phyloP scores from a whole-genome alignment of 2,113 vertebrate species.

The Atherinomorus stipes region DNA sequence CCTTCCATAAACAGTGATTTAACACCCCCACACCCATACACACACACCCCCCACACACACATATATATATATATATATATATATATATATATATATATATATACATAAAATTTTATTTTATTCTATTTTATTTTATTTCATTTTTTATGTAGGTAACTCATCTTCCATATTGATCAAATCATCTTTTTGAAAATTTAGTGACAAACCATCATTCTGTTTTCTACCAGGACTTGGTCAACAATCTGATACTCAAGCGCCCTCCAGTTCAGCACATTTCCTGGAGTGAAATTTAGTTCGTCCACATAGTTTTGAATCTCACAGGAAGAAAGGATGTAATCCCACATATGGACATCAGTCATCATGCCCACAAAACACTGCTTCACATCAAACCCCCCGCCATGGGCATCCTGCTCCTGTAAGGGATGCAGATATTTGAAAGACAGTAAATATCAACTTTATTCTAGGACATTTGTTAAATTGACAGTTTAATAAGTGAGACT shows the following conservation, averaged over 20 bases:
- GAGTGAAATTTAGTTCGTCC: conserved; percentile 48
- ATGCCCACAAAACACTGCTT: conserved; percentile 70
- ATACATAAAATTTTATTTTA: no score
- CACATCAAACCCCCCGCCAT: conserved; percentile 55
- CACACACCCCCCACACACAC: no score
- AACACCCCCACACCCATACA: no score
- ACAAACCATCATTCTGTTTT: conserved; percentile 8
- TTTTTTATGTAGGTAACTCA: no score
- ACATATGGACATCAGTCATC: conserved; percentile 76
- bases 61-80: no score
- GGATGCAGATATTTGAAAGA: background rate
- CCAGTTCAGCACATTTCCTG: conserved; percentile 77
- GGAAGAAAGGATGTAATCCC: conserved; percentile 67
- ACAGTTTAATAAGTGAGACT: background rate
- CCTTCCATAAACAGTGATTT: no score
- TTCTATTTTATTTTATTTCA: no score
- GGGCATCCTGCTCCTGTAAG: conserved; percentile 46
- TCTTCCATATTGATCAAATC: no score
- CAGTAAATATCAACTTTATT: background rate
- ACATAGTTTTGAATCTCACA: conserved; percentile 62
- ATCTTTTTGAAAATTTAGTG: conserved; percentile 1
- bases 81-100: no score
- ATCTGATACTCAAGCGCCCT: conserved; percentile 47
- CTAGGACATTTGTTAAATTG: background rate
- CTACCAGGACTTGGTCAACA: conserved; percentile 13